Percentiles rank a stretch among this genome's conserved stretches.
Conservation (phyloP, 1,140 invertebrate species). For the Hydropsyche tenuis region DNA sequence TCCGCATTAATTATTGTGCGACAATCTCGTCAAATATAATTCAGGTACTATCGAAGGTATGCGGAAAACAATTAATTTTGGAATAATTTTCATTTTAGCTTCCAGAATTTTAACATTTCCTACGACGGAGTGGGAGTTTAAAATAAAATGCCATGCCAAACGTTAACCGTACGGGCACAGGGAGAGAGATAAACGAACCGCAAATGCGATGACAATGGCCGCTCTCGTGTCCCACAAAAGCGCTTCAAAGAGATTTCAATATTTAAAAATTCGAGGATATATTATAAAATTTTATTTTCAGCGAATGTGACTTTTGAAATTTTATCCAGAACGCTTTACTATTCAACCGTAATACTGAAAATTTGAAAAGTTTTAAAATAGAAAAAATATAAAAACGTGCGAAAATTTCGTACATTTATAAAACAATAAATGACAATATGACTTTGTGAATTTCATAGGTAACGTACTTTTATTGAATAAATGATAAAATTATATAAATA, state of each 20-base stretch:
- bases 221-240: constrained; percentile 12
- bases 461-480: too few species aligned
- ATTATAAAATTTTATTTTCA: constrained; percentile 27
- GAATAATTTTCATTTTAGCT: neutral
- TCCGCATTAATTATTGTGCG: constrained; percentile 2
- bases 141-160: constrained; percentile 26
- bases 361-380: too few species aligned
- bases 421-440: too few species aligned
- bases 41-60: neutral
- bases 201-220: constrained; percentile 37
- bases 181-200: constrained; percentile 35
- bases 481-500: too few species aligned
- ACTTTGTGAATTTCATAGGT: too few species aligned
- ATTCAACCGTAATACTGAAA: too few species aligned
- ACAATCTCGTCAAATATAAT: too few species aligned
- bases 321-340: neutral
- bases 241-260: constrained; percentile 40
- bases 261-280: constrained; percentile 27
- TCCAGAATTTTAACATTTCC: neutral
- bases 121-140: neutral
- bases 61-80: neutral
- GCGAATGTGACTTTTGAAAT: constrained; percentile 17
- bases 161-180: constrained; percentile 25
- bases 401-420: too few species aligned
- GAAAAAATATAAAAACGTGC: too few species aligned